Base-by-base conservation (phyloP, 35 echinoderm and acorn worm genomes). In the Heliocidaris tuberculata region DNA sequence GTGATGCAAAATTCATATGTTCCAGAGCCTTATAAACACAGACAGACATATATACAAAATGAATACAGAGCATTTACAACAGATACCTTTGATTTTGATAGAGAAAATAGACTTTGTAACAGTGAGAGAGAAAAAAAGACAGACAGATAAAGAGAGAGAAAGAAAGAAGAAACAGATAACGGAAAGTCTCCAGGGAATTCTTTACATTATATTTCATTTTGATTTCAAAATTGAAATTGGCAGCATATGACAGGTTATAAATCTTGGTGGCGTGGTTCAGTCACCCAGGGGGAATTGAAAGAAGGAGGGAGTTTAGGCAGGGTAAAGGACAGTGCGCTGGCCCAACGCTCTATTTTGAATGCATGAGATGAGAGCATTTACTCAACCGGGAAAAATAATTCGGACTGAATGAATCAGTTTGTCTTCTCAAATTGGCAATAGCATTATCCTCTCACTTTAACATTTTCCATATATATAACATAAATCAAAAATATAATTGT, bases 161-260 rank as follows among this genome's bases (percentile, higher is more conserved):
- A 78, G 65, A 78, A 2, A n/a, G 7, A 19, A 78, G 65, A 78
- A n/a, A 78, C 65, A 78, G 65, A 78, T 78, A 78, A 78, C 21
- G 8, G 65, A 1, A 19, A 27, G 65, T 78, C 65, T n/a, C 65
- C 27, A 78, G 27, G 65, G 65, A n/a, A 78, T 78, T n/a, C 17
- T 78, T 78, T 78, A 78, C 27, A 27, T 24, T 78, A 0, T 78
- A 78, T 78, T 78, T 78, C 17, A 19, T 78, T 78, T 71, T 78
- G 19, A n/a, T 27, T n/a, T 78, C 8, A 78, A 78, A 78, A 78
- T 78, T 78, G 65, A 78, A 78, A 78, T n/a, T 78, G 65, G 65
- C 65, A 78, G 65, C 65, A 27, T 24, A 78, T 78, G 65, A 78
- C 65, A 78, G 65, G 65, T 78, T n/a, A 78, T 78, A 78, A 78